phyloP scores from a whole-genome alignment of 2,113 vertebrate species.

The Sitta europaea region DNA sequence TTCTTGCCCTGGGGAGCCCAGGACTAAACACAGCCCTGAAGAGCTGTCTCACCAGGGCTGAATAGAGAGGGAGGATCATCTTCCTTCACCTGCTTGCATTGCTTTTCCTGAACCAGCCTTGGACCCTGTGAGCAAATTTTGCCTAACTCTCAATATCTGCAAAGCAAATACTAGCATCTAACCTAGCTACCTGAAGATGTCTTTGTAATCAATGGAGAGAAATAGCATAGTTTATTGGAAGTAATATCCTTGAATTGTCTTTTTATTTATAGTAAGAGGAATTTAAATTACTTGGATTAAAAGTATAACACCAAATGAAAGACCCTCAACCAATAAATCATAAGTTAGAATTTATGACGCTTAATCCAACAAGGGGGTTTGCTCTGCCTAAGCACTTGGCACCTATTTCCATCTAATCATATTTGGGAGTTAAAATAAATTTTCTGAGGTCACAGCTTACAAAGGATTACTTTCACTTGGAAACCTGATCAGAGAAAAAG shows the following conservation, averaged over 20 bases:
- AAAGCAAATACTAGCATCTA: background rate
- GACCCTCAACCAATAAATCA: background rate
- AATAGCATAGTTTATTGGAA: background rate
- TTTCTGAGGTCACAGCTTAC: background rate
- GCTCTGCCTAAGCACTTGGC: background rate
- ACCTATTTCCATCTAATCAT: background rate
- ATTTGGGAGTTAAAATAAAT: background rate
- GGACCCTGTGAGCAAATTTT: background rate
- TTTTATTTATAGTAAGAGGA: background rate
- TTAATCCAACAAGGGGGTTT: background rate
- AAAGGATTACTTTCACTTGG: background rate
- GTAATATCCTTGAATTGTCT: background rate
- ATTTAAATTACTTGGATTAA: background rate
- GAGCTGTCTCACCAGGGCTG: background rate
- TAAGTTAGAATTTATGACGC: background rate
- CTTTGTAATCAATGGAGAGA: background rate
- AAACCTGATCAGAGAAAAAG: background rate
- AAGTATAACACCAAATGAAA: background rate
- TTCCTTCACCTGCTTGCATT: background rate
- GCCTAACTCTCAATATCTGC: background rate
- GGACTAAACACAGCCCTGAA: background rate
- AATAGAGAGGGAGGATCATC: background rate
- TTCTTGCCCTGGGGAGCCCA: background rate
- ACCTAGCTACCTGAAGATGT: background rate
- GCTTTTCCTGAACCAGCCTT: background rate